Conservation (phyloP, 2,797 vertebrate genomes). For the Sebastes vulpes region DNA sequence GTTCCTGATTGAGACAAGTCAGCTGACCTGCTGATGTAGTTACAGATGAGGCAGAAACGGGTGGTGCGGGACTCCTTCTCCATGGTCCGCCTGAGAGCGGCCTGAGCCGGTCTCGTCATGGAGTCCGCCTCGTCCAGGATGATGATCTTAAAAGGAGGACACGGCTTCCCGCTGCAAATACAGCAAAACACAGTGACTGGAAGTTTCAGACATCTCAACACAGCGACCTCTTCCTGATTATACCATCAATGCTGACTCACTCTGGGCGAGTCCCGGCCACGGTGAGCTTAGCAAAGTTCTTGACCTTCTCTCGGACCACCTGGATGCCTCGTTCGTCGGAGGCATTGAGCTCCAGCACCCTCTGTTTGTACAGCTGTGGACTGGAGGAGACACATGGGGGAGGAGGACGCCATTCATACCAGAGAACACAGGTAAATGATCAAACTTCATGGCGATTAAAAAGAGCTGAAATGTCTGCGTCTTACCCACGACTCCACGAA, state of each 20-base stretch:
- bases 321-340: conserved; percentile 98
- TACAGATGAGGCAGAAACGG: conserved; percentile 98
- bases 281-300: conserved; percentile 95
- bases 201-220: neutral
- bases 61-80: conserved; percentile 97
- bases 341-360: conserved; percentile 97
- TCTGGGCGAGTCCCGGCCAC: conserved; percentile 92
- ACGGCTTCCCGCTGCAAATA: conserved; percentile 89
- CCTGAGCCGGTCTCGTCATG: conserved; percentile 96
- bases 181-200: neutral
- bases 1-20: neutral
- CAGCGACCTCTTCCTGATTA: neutral
- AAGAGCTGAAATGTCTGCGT: neutral
- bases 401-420: neutral
- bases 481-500: no score
- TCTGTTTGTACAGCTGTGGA: conserved; percentile 91
- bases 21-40: conserved; percentile 95
- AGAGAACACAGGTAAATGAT: neutral
- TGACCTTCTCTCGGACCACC: conserved; percentile 96
- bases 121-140: conserved; percentile 99
- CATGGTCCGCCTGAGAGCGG: conserved; percentile 97
- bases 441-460: no score
- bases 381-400: conserved; percentile 67
- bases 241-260: conserved; percentile 81
- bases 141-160: conserved; percentile 99